A percentile compares a stretch with the other conserved stretches of the same genome.
Evolutionary conservation across 2,113 vertebrate genomes (phyloP).

Genomic region (Neopipo cinnamomea): DNA sequence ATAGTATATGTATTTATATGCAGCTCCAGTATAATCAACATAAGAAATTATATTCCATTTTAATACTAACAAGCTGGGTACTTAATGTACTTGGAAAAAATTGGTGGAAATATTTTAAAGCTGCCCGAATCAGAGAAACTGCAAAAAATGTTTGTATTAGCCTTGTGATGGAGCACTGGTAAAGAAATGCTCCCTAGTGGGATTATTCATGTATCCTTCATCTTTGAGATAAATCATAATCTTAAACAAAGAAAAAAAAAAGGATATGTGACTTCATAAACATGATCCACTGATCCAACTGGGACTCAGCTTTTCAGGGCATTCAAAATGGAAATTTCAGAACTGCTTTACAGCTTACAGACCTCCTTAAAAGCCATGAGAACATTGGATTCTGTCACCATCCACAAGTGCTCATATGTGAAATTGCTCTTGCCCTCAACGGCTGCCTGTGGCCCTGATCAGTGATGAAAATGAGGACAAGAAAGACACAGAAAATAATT

Average conservation of each 20-base stretch:
- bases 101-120: conserved; percentile 38
- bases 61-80: conserved; percentile 17
- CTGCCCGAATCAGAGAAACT: conserved; percentile 22
- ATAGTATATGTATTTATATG: background rate
- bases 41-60: conserved; percentile 59
- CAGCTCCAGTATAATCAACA: conserved; percentile 42
- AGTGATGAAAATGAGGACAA: background rate
- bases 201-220: background rate
- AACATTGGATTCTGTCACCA: background rate
- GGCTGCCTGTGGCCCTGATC: background rate
- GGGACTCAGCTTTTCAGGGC: conserved; percentile 29
- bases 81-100: conserved; percentile 12
- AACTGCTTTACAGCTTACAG: conserved; percentile 12
- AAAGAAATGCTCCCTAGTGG: conserved; percentile 5
- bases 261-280: background rate
- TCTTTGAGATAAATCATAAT: conserved; percentile 34
- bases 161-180: background rate
- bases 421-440: background rate
- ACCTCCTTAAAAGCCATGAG: background rate
- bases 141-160: conserved; percentile 47
- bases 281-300: conserved; percentile 4
- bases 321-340: conserved; percentile 39
- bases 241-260: conserved; percentile 10
- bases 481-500: background rate
- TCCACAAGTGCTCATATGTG: background rate